These are phyloP conservation scores for Drosophila equinoxialis DNA, from an alignment of 1,140 invertebrate species.

Conservation along the genomic window DNA sequence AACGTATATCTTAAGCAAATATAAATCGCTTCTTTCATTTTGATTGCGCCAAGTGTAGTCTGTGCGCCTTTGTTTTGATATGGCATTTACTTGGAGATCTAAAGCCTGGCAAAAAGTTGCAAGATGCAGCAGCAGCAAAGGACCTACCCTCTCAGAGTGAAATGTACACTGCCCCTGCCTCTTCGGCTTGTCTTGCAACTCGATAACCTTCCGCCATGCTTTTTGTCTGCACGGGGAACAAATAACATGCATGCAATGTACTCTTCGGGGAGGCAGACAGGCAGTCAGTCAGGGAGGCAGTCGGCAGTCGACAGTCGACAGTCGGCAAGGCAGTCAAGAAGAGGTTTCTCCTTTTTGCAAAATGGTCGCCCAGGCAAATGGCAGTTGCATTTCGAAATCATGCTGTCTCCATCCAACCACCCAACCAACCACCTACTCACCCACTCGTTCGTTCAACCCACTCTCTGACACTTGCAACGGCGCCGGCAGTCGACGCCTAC, in stretches of 20 bases:
- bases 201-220: constrained; percentile 24
- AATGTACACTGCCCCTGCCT: not conserved
- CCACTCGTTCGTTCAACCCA: constrained; percentile 1
- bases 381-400: constrained; percentile 59
- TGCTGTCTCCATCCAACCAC: not conserved
- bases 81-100: constrained; percentile 56
- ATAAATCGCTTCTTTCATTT: too few species aligned
- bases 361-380: constrained; percentile 74
- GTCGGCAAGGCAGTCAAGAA: not conserved
- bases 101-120: constrained; percentile 35
- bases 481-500: constrained; percentile 77
- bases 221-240: constrained; percentile 60
- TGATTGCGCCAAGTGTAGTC: not conserved
- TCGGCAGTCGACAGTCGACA: not conserved
- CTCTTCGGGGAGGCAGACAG: constrained; percentile 22
- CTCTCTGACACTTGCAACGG: constrained; percentile 51
- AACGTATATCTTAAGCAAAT: too few species aligned
- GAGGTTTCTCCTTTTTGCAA: constrained; percentile 31
- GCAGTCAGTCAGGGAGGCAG: not conserved
- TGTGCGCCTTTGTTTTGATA: not conserved
- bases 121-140: constrained; percentile 42
- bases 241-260: constrained; percentile 78
- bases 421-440: not conserved
- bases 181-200: not conserved
- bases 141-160: constrained; percentile 26